Base-by-base conservation (phyloP, 64 coral and sea anemone genomes). In the Pachyseris speciosa region DNA sequence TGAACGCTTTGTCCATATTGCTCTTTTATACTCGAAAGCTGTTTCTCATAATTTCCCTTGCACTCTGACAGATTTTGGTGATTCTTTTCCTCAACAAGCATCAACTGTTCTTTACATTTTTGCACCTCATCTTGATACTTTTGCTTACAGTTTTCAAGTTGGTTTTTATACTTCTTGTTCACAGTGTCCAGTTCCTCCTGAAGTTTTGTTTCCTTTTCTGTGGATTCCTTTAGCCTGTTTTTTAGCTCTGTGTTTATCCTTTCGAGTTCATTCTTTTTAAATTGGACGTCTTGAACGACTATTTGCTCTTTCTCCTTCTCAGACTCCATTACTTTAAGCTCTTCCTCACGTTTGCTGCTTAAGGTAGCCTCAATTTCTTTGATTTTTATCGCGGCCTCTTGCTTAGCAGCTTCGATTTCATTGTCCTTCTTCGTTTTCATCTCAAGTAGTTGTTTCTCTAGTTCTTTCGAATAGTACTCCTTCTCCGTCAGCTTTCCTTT, bases 401-500 rank as follows among this genome's bases (percentile, higher is more conserved):
- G 88, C 40, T 84, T 92, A 37, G 74, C 24, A 12, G 67, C 78
- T 30, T 96, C 86, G 2, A 96, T 77, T 72, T 96, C 91, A 37
- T 99, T 83, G 26, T 99, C 94, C 25, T 95, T 99, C 34, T 90
- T 67, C 25, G 87, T 85, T 88, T 93, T 89, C 57, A 93, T 45
- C 87, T 95, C 97, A 74, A 89, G 90, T 20, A 99, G 83, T 64
- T 95, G 92, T 65, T 93, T 92, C 64, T 99, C 93, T 9, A 99
- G 84, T 78, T 95, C 97, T 50, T 99, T 99, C 12, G 93, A 91
- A 72, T 96, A 96, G 40, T 96, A 96, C 22, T 96, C 95, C 67
- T 92, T 93, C 34, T 96, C 95, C 10, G 86, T 96, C 39, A 96
- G 77, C 66, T 96, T 96, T 24, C 95, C 95, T 72, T 90, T 95